Base-by-base conservation (phyloP, 2,888 invertebrate species). In the Argyra leucocephala region DNA sequence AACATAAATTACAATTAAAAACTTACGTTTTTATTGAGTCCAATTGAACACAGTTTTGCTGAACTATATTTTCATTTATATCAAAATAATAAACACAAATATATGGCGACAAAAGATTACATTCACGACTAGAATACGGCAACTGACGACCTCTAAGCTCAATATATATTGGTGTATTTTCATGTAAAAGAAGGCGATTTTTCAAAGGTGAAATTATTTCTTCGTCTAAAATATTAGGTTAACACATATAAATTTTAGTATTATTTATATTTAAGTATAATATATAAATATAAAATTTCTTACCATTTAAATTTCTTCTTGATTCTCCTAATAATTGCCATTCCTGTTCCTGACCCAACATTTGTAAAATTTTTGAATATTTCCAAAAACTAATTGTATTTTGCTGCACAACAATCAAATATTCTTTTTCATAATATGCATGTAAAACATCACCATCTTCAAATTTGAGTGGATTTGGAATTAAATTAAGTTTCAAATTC, bases 71-170 rank as follows among this genome's bases (percentile, higher is more conserved):
- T 48, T 77, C 76, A 67, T 75, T 76, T 63, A 77, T 76, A 62
- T 78, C 73, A 61, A 72, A 79, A 67, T 75, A 78, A 67, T 79
- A 79, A 1, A 79, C 72, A 66, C 79, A 79, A 21, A 79, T 74
- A 64, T 79, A 78, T 57, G 77, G 69, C 3, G 79, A 76, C 12
- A 76, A 69, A n/a, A 79, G 66, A 62, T 75, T 74, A 63, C 75
- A 75, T 61, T 76, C 76, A 1, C 79, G 73, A 57, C 71, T 71
- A 63, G 75, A 74, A 37, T 75, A 74, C 1, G 74, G 73, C 63
- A 76, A 63, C 57, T 74, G 71, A 59, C 72, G 73, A 12, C 76
- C 74, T 3, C 78, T 74, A 74, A 79, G 74, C 70, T 79, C 79
- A 37, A 79, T 62, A 66, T 79, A 79, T 31, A 79, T 73, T 21